Conservation (phyloP, 2,113 vertebrate genomes). For the Coracopsis vasa region DNA sequence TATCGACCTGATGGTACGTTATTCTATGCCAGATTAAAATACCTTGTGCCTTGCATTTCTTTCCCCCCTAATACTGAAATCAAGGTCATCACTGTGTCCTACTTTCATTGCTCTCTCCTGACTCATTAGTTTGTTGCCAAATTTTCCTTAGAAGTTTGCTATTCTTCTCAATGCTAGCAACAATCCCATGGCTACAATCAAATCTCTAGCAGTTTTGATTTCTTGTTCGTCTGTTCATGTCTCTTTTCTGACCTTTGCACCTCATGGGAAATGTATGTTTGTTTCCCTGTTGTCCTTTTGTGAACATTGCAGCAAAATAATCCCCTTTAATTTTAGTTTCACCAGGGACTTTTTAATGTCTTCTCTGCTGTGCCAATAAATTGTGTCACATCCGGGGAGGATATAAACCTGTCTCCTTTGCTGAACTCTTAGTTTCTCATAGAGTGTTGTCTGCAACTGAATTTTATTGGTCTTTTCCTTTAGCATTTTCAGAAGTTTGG, state of each 20-base stretch:
- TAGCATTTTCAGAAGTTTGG: not conserved
- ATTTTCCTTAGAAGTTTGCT: constrained; percentile 3
- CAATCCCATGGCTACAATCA: not conserved
- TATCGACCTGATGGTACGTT: not conserved
- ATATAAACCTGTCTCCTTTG: constrained; percentile 27
- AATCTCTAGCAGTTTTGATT: not conserved
- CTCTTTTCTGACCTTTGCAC: constrained; percentile 25
- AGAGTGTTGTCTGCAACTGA: not conserved
- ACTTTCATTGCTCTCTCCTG: not conserved
- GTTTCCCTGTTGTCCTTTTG: not conserved
- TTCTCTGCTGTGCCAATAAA: constrained; percentile 28
- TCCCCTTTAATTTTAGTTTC: constrained; percentile 42
- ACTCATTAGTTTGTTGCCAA: not conserved
- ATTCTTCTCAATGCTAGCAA: not conserved
- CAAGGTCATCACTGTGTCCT: not conserved
- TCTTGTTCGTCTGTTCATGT: not conserved
- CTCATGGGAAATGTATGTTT: not conserved
- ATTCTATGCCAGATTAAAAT: not conserved
- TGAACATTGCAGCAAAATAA: constrained; percentile 5
- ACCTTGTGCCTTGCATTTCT: not conserved
- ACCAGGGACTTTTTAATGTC: not conserved
- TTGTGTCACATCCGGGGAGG: constrained; percentile 10
- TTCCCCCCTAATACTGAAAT: not conserved
- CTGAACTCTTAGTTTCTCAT: not conserved
- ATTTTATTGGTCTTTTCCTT: not conserved